Evolutionary conservation across 2,113 vertebrate species (phyloP).

Genomic region (Gracilinanus agilis): DNA sequence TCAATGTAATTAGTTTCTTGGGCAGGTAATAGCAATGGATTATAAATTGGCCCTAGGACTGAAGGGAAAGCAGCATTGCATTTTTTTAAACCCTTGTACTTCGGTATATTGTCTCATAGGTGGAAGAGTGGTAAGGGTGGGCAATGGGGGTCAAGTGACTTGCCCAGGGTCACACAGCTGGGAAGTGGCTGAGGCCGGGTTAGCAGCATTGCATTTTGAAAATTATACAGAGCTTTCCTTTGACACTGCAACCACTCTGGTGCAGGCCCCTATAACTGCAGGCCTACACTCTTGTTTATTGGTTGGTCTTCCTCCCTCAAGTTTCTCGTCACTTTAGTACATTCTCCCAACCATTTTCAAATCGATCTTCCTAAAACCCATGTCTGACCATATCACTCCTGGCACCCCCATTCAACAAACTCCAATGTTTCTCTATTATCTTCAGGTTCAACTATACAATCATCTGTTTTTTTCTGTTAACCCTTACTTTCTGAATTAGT

Average conservation of each 20-base stretch:
- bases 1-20: background rate
- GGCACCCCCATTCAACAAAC: background rate
- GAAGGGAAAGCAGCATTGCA: background rate
- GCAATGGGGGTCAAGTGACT: no score
- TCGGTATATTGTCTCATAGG: no score
- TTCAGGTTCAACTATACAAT: constrained; percentile 40
- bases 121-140: no score
- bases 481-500: no score
- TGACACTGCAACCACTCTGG: background rate
- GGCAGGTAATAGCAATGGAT: background rate
- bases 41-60: background rate
- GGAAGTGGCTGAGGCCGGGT: no score
- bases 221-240: background rate
- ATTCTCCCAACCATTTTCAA: constrained; percentile 1
- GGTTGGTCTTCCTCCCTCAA: background rate
- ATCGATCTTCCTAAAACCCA: constrained; percentile 30
- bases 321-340: background rate
- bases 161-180: no score
- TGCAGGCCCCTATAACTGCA: background rate
- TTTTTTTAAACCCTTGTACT: no score
- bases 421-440: background rate
- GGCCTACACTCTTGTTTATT: background rate
- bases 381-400: background rate
- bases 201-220: background rate
- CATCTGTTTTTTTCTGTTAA: background rate